Percentiles rank a stretch among this genome's conserved stretches.
These are phyloP conservation scores for Hemicrepidius hirtus DNA, from an alignment of 2,888 invertebrate genomes.

Conservation along the genomic window DNA sequence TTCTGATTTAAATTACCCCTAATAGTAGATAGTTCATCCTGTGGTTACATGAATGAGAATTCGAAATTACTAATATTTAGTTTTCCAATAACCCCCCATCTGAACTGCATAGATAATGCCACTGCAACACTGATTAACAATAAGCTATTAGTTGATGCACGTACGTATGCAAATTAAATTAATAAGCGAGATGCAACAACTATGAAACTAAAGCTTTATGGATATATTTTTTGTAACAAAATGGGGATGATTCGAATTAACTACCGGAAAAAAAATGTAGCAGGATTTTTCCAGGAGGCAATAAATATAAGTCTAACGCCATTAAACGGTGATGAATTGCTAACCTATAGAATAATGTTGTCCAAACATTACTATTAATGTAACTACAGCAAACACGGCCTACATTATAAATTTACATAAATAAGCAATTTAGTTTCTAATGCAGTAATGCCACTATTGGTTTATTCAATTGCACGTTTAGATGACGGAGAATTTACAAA, in stretches of 20 bases:
- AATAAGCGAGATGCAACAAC: constrained; percentile 39
- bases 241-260: no score
- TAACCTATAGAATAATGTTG: constrained; percentile 16
- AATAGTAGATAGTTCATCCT: constrained; percentile 17
- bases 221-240: not conserved
- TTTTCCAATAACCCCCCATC: constrained; percentile 36
- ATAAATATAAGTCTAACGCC: constrained; percentile 7
- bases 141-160: constrained; percentile 49
- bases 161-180: constrained; percentile 56
- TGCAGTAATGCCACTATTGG: constrained; percentile 33
- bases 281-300: not conserved
- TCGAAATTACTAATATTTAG: constrained; percentile 42
- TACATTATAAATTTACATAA: constrained; percentile 51
- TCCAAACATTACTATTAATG: constrained; percentile 26
- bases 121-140: constrained; percentile 59
- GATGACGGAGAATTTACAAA: constrained; percentile 20
- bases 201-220: not conserved
- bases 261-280: no score
- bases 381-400: constrained; percentile 36
- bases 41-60: constrained; percentile 27
- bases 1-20: no score
- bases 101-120: constrained; percentile 58
- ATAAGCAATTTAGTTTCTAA: constrained; percentile 50
- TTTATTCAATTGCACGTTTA: constrained; percentile 45
- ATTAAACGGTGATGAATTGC: constrained; percentile 8